Evolutionary conservation across 2,888 invertebrate genomes (phyloP).

Genomic region (Odontothrips loti): DNA sequence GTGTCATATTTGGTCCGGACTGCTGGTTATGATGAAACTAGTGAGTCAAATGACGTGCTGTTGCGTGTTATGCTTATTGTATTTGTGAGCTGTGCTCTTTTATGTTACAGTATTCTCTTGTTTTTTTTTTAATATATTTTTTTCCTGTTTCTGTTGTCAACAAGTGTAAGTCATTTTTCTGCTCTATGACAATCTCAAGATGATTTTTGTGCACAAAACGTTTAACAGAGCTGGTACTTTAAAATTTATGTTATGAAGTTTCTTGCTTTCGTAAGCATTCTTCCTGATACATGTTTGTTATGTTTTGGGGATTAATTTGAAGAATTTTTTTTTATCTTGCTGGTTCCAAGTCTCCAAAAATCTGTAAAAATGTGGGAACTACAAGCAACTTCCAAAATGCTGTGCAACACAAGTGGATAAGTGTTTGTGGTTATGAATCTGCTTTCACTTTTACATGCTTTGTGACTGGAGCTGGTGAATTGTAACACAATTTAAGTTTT

Average conservation of each 20-base stretch:
- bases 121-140: not conserved
- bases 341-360: too few species aligned
- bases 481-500: not conserved
- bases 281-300: too few species aligned
- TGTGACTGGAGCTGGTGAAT: not conserved
- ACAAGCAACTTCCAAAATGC: too few species aligned
- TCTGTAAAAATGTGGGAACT: too few species aligned
- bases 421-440: too few species aligned
- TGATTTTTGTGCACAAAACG: not conserved
- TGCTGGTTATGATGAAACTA: not conserved
- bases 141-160: not conserved
- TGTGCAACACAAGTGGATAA: too few species aligned
- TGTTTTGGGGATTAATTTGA: too few species aligned
- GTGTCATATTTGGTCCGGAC: not conserved
- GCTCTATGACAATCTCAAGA: conserved; percentile 8
- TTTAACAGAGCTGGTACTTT: too few species aligned
- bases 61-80: not conserved
- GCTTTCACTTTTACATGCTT: too few species aligned
- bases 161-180: not conserved
- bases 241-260: too few species aligned
- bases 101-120: not conserved
- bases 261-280: not conserved
- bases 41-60: not conserved
- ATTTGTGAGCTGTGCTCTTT: not conserved
- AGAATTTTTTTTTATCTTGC: too few species aligned